These are phyloP conservation scores for Barnardius zonarius DNA, from an alignment of 2,113 vertebrate genomes.

Conservation along the genomic window DNA sequence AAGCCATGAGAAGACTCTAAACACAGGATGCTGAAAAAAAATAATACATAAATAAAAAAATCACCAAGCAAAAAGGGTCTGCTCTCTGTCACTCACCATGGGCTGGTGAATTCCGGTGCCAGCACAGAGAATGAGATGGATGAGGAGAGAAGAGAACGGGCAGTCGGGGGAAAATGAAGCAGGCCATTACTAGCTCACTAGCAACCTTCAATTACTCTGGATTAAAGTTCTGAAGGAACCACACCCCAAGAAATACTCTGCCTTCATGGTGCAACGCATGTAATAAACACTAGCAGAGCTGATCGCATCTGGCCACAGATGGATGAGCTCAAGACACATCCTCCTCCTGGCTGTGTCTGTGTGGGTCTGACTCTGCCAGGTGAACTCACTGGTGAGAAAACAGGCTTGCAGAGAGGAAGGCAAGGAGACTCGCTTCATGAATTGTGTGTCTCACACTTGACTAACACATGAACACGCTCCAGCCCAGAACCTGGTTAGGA, in stretches of 20 bases:
- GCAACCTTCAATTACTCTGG: neutral
- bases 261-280: neutral
- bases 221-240: slow-evolving; percentile 23
- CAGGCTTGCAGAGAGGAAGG: neutral
- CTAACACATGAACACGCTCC: neutral
- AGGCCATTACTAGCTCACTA: neutral
- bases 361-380: neutral
- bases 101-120: neutral
- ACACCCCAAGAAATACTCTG: neutral
- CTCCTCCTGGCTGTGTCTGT: neutral
- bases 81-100: neutral
- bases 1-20: neutral
- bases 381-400: neutral
- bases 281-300: neutral
- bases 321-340: neutral
- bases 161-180: neutral
- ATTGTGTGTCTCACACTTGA: neutral
- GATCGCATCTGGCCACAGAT: neutral
- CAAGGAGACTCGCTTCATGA: neutral
- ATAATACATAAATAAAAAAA: neutral
- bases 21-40: neutral
- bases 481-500: neutral
- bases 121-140: neutral
- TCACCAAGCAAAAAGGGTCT: neutral
- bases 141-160: neutral